Base-by-base conservation (phyloP, 2,797 vertebrate species). In the Setipinna tenuifilis region DNA sequence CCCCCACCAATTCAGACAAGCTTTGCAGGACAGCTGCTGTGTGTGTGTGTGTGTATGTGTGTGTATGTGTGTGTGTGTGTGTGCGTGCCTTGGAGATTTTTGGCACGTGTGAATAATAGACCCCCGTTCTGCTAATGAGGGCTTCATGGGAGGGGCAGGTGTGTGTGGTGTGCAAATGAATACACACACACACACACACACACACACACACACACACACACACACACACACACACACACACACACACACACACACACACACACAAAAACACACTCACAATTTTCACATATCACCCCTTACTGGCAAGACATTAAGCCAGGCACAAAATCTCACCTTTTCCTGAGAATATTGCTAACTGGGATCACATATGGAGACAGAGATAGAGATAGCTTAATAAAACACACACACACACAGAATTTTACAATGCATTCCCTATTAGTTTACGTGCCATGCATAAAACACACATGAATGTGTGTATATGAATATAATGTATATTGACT, bases 121-220 rank as follows among this genome's bases (percentile, higher is more conserved):
- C 71, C 44, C 31, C 35, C 4, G 35, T 78, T 78, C 71, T 1
- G 16, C 31, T 78, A 78, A 78, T 78, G 71, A 78, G 31, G 6
- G 6, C 16, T 78, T 5, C 35, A 10, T 44, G 71, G 71, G 71
- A 78, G 71, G 25, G 65, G 65, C 28, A 71, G 65, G 65, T 35
- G 65, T n/a, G 65, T 71, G 14, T 71, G 65, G 14, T 71, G 65
- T 71, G 16, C 28, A 71, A 71, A 71, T 71, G 12, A 65, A 48
- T 58, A 80, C 65, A 54, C 25, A 10, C 4, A 21, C 68, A 35
- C 23, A 75, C 23, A 46, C 46, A 84, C 23, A 57, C 46, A 35
- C 59, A 65, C 58, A 62, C n/a, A 85, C 57, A 82, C 25, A 83
- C 35, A 89, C 54, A 58, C 83, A 78, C 68, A 48, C 5, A 57